A percentile compares a stretch with the other conserved stretches of the same genome.
These are phyloP conservation scores for Amniataba percoides DNA, from an alignment of 2,797 vertebrate genomes.

Conservation along the genomic window DNA sequence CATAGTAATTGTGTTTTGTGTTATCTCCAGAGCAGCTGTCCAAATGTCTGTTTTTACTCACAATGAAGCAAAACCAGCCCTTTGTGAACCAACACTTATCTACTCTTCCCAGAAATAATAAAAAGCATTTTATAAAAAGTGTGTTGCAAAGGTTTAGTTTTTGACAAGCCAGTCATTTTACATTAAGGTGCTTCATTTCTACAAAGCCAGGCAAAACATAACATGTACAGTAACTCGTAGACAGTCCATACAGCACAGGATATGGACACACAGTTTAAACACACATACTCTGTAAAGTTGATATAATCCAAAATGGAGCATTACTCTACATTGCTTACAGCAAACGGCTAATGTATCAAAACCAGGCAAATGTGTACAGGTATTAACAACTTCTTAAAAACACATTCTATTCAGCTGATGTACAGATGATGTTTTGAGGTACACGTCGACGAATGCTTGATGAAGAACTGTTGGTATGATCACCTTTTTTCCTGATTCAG, in stretches of 20 bases:
- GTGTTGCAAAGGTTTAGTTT: slow-evolving; percentile 78
- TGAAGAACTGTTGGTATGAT: slow-evolving; percentile 66
- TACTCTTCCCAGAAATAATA: slow-evolving; percentile 82
- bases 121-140: slow-evolving; percentile 81
- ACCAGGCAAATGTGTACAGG: slow-evolving; percentile 79
- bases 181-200: slow-evolving; percentile 87
- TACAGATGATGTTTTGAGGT: slow-evolving; percentile 78
- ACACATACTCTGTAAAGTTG: slow-evolving; percentile 76
- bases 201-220: slow-evolving; percentile 74
- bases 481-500: slow-evolving; percentile 58
- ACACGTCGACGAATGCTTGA: slow-evolving; percentile 69
- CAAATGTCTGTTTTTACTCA: slow-evolving; percentile 82
- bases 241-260: slow-evolving; percentile 51
- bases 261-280: slow-evolving; percentile 64
- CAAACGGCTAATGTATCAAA: slow-evolving; percentile 77
- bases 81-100: slow-evolving; percentile 81
- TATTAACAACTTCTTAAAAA: slow-evolving; percentile 75
- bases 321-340: slow-evolving; percentile 75
- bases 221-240: slow-evolving; percentile 80
- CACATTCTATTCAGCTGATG: slow-evolving; percentile 78
- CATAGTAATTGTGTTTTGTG: slow-evolving; percentile 81
- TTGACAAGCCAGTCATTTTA: slow-evolving; percentile 81
- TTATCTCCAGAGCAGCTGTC: slow-evolving; percentile 81
- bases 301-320: slow-evolving; percentile 71
- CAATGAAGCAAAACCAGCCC: slow-evolving; percentile 84